Evolutionary conservation across 2,888 invertebrate genomes (phyloP), one percentile per base, ranked within the genome.

Genomic region (Stomorhina lunata): DNA sequence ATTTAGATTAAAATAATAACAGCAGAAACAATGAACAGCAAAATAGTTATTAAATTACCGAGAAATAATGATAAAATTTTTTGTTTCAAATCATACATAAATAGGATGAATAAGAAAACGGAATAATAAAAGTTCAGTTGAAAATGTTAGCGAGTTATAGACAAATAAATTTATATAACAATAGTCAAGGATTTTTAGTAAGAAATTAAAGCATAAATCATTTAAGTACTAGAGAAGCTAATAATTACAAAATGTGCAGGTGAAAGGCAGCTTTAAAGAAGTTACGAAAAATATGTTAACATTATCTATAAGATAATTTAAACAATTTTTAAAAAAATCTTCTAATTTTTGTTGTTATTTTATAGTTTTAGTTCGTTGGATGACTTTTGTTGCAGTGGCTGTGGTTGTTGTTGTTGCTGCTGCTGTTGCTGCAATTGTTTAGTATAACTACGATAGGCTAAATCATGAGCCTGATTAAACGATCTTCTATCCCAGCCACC

Each of bases 401-500:
- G 86, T n/a, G 68, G 80, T 37, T 81, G 85, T 27, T 84, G 85
- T 27, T 85, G 85, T 22, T 85, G 85, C 20, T 84, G 85, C 32
- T 84, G 86, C 15, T 85, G 83, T 29, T 85, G 84, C 27, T 86
- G 84, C 85, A 90, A 91, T 86, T 92, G 90, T 29, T 92, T 91
- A 72, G 88, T 90, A 88, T 95, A 94, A 0, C 94, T 94, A 37
- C 94, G 93, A 90, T 96, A 96, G 1, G 96, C 95, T 79, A 96
- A 87, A 81, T 94, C 94, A 85, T 95, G 94, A 2, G 93, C 93
- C 75, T 92, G 90, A 84, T 92, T 90, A 71, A 93, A 90, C 0
- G 94, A 93, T 69, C 96, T 92, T 84, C 95, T 92, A 89, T 96
- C 96, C 95, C 95, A 95, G 65, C 94, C 94, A 48, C 93, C 93